Conservation (phyloP, 2,888 invertebrate species). For the Drosophila neotestacea region DNA sequence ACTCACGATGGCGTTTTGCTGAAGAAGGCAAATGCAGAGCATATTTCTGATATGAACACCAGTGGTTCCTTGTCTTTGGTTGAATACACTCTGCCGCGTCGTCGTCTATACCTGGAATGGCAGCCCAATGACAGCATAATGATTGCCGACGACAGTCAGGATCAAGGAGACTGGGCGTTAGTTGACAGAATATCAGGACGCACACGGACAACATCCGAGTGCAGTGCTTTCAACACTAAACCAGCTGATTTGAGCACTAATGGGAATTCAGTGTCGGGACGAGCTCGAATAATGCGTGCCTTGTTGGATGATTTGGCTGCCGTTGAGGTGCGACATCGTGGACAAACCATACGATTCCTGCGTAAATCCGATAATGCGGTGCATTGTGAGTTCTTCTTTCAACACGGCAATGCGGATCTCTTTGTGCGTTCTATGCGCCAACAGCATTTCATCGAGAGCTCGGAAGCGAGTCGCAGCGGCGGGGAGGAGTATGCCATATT, state of each 20-base stretch:
- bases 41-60: slow-evolving; percentile 88
- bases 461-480: slow-evolving; percentile 87
- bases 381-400: slow-evolving; percentile 92
- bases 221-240: slow-evolving; percentile 84
- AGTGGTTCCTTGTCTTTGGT: slow-evolving; percentile 84
- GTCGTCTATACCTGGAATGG: slow-evolving; percentile 92
- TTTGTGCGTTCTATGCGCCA: slow-evolving; percentile 83
- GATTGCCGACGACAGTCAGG: slow-evolving; percentile 91
- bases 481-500: slow-evolving; percentile 89
- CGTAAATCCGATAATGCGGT: slow-evolving; percentile 87
- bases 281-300: slow-evolving; percentile 86
- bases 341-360: slow-evolving; percentile 88
- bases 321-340: slow-evolving; percentile 87
- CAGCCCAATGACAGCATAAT: slow-evolving; percentile 90
- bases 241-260: slow-evolving; percentile 63
- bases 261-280: slow-evolving; percentile 49
- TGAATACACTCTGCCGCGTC: slow-evolving; percentile 81
- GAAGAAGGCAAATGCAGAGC: slow-evolving; percentile 88
- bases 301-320: slow-evolving; percentile 89
- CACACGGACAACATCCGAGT: slow-evolving; percentile 84
- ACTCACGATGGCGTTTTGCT: slow-evolving; percentile 93
- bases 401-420: slow-evolving; percentile 93
- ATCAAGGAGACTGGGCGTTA: slow-evolving; percentile 93
- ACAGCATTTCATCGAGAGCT: slow-evolving; percentile 79
- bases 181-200: slow-evolving; percentile 88